Evolutionary conservation across 2,888 invertebrate genomes (phyloP).

Genomic region (Mamestra brassicae): DNA sequence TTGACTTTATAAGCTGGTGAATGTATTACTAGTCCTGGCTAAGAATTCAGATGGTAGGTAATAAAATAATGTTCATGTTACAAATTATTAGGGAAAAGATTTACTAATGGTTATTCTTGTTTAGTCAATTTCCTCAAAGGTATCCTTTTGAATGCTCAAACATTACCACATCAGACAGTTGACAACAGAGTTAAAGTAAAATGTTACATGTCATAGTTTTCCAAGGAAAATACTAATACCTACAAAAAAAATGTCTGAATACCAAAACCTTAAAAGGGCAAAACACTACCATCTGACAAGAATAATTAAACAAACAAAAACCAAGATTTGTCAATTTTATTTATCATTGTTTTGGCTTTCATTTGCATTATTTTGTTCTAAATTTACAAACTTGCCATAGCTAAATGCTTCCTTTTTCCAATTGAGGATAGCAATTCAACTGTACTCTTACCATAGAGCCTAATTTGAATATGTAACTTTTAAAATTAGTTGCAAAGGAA

Average conservation of each 20-base stretch:
- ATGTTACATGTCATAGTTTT: not conserved
- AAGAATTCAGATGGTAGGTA: not conserved
- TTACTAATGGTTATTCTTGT: not conserved
- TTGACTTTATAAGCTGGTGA: not conserved
- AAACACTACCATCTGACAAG: too few relatives aligned
- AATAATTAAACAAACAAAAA: too few relatives aligned
- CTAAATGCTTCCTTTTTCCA: conserved; percentile 30
- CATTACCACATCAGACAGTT: not conserved
- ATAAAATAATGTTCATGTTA: not conserved
- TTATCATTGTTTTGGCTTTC: not conserved
- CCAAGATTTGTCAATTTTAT: not conserved
- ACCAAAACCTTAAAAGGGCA: not conserved
- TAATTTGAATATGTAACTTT: conserved; percentile 55
- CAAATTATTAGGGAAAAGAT: conserved; percentile 34
- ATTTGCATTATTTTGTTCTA: conserved; percentile 21
- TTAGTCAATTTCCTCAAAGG: conserved; percentile 33
- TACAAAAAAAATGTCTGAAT: too few relatives aligned
- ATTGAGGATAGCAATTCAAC: conserved; percentile 29
- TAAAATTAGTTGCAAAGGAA: conserved; percentile 47
- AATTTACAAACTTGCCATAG: conserved; percentile 13
- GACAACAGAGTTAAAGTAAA: not conserved
- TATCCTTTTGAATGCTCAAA: conserved; percentile 2
- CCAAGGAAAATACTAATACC: not conserved
- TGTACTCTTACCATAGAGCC: conserved; percentile 51
- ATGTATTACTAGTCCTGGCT: not conserved